These are phyloP conservation scores for Lamellibrachia satsuma DNA, from an alignment of 2,888 invertebrate species.

Conservation along the genomic window DNA sequence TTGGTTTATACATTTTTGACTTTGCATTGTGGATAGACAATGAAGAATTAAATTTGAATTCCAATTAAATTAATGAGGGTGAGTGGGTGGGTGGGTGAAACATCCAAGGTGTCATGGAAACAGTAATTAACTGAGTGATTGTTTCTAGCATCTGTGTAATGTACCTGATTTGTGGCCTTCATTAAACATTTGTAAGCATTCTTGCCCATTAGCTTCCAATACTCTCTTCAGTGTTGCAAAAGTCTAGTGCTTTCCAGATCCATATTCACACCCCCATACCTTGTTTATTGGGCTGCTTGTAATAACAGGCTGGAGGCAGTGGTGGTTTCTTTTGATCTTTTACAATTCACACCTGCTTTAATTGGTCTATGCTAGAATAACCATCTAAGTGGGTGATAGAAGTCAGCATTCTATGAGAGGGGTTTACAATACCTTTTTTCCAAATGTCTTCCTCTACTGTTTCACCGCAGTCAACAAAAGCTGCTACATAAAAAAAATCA, in stretches of 20 bases:
- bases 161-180: background rate
- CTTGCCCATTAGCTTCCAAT: background rate
- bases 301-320: background rate
- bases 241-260: background rate
- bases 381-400: too few species aligned
- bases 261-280: background rate
- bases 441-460: too few species aligned
- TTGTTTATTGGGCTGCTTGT: background rate
- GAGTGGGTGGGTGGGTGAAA: too few species aligned
- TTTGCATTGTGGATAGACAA: background rate
- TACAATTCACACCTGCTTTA: background rate
- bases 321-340: background rate
- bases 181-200: background rate
- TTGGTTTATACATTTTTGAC: background rate
- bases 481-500: too few species aligned
- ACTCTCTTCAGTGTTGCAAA: background rate
- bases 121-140: too few species aligned
- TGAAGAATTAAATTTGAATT: too few species aligned
- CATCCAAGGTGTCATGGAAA: too few species aligned
- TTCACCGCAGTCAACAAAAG: too few species aligned
- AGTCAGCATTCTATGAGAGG: too few species aligned
- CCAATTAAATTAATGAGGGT: too few species aligned
- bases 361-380: background rate
- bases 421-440: too few species aligned
- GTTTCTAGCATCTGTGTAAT: too few species aligned